Base-by-base conservation (phyloP, 2,888 invertebrate genomes). In the Stenodema calcarata region DNA sequence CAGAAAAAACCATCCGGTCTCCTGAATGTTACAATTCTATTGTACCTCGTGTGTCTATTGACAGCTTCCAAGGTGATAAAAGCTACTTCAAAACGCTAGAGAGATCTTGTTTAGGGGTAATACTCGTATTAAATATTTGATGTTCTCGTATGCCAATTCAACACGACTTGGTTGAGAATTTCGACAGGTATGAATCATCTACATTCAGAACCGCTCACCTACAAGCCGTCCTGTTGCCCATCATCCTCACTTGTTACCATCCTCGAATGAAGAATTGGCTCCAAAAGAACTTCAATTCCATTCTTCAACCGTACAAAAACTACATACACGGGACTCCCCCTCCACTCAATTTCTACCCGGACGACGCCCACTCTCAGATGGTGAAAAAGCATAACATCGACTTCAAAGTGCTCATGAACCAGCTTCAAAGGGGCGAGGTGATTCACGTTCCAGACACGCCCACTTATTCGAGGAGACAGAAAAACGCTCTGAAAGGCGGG, bases 271-370 rank as follows among this genome's bases (percentile, higher is more conserved):
- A 88, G 50, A 28, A 88, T 16, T 90, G 90, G 90, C 87, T 91
- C 44, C 89, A 90, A 81, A 89, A 89, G 28, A 89, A 90, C 87
- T 89, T 89, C 76, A 87, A 89, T 23, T 87, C 89, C 30, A 86
- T 91, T 18, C 88, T 88, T 47, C 89, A 89, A 30, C 89, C 88
- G 42, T 90, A 90, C 87, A 87, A 89, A 76, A 87, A 87, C 7
- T 81, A 47, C n/a, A 28, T 83, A 9, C 69, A 70, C 30, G 50
- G 47, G 14, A 9, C 50, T 16, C 16, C 27, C 1, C 80, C 80
- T n/a, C n/a, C 44, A n/a, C 35, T 70, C 11, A 87, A 81, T 81
- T 86, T 86, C 75, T 86, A 80, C 54, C 87, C 87, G 7, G 83
- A 87, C 50, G 86, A 87, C 23, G 54, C 54, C 12, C 87, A 87